phyloP scores from a whole-genome alignment of 2,888 invertebrate species.

The Muscina levida region DNA sequence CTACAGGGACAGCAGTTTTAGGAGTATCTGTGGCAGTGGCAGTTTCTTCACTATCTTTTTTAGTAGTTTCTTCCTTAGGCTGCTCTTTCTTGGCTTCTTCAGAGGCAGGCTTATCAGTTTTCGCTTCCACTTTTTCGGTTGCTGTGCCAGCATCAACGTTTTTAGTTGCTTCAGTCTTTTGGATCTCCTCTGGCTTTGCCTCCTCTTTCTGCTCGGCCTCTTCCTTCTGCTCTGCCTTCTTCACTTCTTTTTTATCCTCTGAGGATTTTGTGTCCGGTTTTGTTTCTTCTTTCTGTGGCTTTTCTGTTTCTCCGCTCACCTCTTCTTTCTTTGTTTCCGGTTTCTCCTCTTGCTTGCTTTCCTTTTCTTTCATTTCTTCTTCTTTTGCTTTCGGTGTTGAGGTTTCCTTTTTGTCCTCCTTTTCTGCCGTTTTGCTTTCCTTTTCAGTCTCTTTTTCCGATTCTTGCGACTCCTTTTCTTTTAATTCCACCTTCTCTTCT shows the following conservation, averaged over 20 bases:
- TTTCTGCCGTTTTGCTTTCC: constrained; percentile 24
- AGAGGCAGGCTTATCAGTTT: constrained; percentile 65
- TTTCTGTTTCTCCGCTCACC: neutral
- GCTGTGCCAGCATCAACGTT: constrained; percentile 54
- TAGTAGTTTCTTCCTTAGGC: constrained; percentile 15
- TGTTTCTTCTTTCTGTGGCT: constrained; percentile 37
- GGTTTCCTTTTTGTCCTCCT: constrained; percentile 16
- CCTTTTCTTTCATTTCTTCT: neutral
- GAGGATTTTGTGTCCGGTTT: constrained; percentile 33
- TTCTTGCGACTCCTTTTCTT: constrained; percentile 31
- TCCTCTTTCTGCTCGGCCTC: constrained; percentile 25
- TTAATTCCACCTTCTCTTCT: constrained; percentile 22
- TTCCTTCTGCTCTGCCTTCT: constrained; percentile 26
- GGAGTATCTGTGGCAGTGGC: constrained; percentile 37
- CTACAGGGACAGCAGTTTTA: constrained; percentile 29
- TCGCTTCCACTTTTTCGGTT: constrained; percentile 67
- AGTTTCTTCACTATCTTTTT: constrained; percentile 35
- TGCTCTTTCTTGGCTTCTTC: neutral
- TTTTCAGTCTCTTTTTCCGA: neutral
- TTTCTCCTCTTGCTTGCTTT: neutral
- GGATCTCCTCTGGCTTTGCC: constrained; percentile 44
- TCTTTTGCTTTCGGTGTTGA: too few species aligned
- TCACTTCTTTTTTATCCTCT: constrained; percentile 34
- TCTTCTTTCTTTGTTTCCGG: constrained; percentile 36
- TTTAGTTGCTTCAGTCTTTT: constrained; percentile 68